A percentile compares a stretch with the other conserved stretches of the same genome.
These are phyloP conservation scores for Lineus longissimus DNA, from an alignment of 1,140 invertebrate genomes.

Conservation along the genomic window DNA sequence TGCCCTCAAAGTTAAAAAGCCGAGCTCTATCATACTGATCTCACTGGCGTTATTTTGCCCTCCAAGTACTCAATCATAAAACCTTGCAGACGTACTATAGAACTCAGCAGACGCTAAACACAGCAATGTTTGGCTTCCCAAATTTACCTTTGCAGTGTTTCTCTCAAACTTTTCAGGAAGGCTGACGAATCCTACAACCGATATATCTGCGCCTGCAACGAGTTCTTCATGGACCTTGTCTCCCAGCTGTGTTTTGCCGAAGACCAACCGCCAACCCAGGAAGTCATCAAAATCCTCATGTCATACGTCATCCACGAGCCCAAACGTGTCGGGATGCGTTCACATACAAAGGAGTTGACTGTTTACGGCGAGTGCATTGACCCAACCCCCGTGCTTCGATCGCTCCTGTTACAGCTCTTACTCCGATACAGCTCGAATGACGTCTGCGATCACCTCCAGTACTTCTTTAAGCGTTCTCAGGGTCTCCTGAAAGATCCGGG, in stretches of 20 bases:
- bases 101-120: too few species aligned
- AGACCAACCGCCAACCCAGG: conserved; percentile 27
- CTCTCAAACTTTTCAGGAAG: too few species aligned
- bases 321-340: not conserved
- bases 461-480: conserved; percentile 14
- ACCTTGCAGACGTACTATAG: too few species aligned
- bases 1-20: too few species aligned
- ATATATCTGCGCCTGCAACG: conserved; percentile 23
- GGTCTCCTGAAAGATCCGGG: not conserved
- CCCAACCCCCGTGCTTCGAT: conserved; percentile 40
- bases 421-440: conserved; percentile 21
- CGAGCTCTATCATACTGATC: too few species aligned
- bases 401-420: conserved; percentile 38
- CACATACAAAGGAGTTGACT: conserved; percentile 27
- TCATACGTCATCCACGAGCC: conserved; percentile 28
- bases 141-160: too few species aligned
- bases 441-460: conserved; percentile 18
- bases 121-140: too few species aligned
- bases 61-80: too few species aligned
- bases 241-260: conserved; percentile 37
- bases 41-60: too few species aligned
- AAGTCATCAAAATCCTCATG: conserved; percentile 33
- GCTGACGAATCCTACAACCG: too few species aligned
- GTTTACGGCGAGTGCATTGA: conserved; percentile 37
- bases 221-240: conserved; percentile 42